These are phyloP conservation scores for Drymonia ruficornis DNA, from an alignment of 2,888 invertebrate species.

Conservation along the genomic window DNA sequence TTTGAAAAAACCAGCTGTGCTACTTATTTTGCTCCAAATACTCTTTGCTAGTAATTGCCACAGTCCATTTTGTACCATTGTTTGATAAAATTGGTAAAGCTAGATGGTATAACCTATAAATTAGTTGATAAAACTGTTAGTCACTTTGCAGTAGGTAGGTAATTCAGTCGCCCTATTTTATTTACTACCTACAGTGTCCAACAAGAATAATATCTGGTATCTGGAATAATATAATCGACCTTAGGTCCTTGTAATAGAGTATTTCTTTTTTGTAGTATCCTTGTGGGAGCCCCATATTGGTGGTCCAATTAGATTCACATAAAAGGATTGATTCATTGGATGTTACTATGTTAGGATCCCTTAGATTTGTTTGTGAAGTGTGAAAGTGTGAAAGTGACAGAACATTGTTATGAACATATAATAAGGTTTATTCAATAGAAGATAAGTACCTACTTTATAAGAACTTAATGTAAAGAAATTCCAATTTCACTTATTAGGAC, in stretches of 20 bases:
- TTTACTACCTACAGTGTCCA: slow-evolving; percentile 15
- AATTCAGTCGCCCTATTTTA: neutral
- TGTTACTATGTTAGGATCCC: slow-evolving; percentile 6
- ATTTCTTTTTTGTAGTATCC: neutral
- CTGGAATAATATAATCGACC: slow-evolving; percentile 17
- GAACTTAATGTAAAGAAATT: too few species aligned
- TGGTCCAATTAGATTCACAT: slow-evolving; percentile 25
- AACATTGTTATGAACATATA: slow-evolving; percentile 10
- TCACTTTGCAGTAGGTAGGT: too few species aligned
- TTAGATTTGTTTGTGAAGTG: too few species aligned
- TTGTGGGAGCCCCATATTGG: slow-evolving; percentile 8
- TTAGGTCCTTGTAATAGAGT: slow-evolving; percentile 28
- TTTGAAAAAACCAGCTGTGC: slow-evolving; percentile 27
- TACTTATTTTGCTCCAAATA: slow-evolving; percentile 5
- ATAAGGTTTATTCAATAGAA: neutral
- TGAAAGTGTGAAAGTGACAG: too few species aligned
- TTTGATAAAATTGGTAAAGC: neutral
- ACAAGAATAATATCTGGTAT: slow-evolving; percentile 9
- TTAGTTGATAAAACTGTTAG: slow-evolving; percentile 13
- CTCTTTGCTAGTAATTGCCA: neutral
- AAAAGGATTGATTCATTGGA: slow-evolving; percentile 11
- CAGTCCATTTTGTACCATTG: neutral
- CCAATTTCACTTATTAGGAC: too few species aligned
- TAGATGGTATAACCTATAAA: slow-evolving; percentile 17
- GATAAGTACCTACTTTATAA: too few species aligned